Conservation (phyloP, 2,888 invertebrate genomes). For the Barypeithes pellucidus region DNA sequence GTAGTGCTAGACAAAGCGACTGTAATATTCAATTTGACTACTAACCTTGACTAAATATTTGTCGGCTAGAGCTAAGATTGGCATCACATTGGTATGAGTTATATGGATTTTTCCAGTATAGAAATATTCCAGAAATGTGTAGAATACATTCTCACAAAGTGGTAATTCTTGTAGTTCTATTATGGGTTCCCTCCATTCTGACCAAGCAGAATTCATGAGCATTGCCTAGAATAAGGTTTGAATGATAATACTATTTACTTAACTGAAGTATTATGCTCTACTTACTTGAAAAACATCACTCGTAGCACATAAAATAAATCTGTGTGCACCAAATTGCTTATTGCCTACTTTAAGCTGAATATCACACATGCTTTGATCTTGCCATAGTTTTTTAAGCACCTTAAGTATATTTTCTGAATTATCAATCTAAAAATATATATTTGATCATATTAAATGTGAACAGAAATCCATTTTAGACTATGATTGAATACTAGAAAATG, state of each 20-base stretch:
- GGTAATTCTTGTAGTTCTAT: slow-evolving; percentile 91
- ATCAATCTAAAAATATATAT: slow-evolving; percentile 77
- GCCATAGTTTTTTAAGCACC: slow-evolving; percentile 88
- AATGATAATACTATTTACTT: background rate
- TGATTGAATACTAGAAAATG: too few relatives aligned
- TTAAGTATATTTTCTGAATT: slow-evolving; percentile 87
- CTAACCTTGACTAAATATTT: slow-evolving; percentile 93
- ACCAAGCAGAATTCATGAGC: slow-evolving; percentile 96
- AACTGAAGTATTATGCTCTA: too few relatives aligned
- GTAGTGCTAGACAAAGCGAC: too few relatives aligned
- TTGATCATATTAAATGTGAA: slow-evolving; percentile 4
- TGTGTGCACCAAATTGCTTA: slow-evolving; percentile 88
- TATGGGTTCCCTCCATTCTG: slow-evolving; percentile 88
- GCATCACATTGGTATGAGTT: slow-evolving; percentile 87
- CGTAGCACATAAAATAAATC: slow-evolving; percentile 92
- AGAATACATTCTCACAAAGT: slow-evolving; percentile 88
- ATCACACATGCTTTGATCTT: slow-evolving; percentile 92
- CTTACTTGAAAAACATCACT: slow-evolving; percentile 95
- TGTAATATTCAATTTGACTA: too few relatives aligned
- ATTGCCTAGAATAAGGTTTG: slow-evolving; percentile 77
- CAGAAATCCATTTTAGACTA: too few relatives aligned
- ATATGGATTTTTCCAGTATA: slow-evolving; percentile 94
- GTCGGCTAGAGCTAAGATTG: slow-evolving; percentile 91
- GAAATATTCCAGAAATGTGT: slow-evolving; percentile 88
- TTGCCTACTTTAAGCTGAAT: slow-evolving; percentile 88